These are phyloP conservation scores for Parnassius apollo DNA, from an alignment of 2,888 invertebrate species.

Conservation along the genomic window DNA sequence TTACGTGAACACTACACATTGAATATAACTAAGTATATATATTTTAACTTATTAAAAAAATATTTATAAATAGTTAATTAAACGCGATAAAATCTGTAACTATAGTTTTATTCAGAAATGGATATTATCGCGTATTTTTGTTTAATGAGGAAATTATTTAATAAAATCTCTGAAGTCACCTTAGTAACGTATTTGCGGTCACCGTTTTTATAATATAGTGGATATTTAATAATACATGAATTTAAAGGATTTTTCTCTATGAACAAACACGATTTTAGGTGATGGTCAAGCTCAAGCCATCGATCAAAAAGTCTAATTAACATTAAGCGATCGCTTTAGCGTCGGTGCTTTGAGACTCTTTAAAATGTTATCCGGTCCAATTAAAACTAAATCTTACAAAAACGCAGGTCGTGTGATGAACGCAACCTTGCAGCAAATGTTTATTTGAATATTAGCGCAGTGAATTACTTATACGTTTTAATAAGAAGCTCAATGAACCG, in stretches of 20 bases:
- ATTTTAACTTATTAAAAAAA: too few relatives aligned
- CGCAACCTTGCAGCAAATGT: slow-evolving; percentile 45
- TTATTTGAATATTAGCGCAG: slow-evolving; percentile 43
- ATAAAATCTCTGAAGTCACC: too few relatives aligned
- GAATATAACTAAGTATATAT: too few relatives aligned
- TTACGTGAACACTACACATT: too few relatives aligned
- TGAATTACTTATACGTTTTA: slow-evolving; percentile 40
- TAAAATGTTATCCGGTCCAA: slow-evolving; percentile 39
- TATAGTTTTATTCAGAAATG: too few relatives aligned
- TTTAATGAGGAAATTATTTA: too few relatives aligned
- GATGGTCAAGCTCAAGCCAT: slow-evolving; percentile 43
- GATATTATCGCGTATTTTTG: too few relatives aligned
- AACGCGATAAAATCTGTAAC: too few relatives aligned
- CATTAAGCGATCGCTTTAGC: slow-evolving; percentile 40
- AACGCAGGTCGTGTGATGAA: slow-evolving; percentile 38
- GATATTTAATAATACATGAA: neutral
- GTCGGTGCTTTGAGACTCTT: slow-evolving; percentile 34
- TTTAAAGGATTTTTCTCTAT: neutral
- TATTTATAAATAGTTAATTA: too few relatives aligned
- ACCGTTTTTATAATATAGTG: too few relatives aligned
- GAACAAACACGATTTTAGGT: slow-evolving; percentile 29
- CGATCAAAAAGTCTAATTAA: slow-evolving; percentile 42
- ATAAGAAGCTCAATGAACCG: slow-evolving; percentile 35
- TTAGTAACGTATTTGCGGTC: too few relatives aligned
- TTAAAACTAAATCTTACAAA: slow-evolving; percentile 35